Conservation (phyloP, 2,113 vertebrate genomes). For the Rostratula benghalensis region DNA sequence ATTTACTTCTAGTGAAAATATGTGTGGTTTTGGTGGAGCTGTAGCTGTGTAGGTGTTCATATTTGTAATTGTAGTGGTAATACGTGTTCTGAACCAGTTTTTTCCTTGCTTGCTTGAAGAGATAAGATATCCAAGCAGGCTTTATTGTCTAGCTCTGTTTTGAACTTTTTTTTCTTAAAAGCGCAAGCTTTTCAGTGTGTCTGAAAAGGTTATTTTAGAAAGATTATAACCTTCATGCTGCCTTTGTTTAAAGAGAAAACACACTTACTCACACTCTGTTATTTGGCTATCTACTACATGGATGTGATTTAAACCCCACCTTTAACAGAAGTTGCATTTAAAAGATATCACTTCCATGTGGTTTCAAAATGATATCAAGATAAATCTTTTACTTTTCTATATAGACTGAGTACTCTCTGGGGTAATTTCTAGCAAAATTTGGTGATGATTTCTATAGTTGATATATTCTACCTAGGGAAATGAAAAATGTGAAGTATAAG, state of each 20-base stretch:
- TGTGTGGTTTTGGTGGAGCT: background rate
- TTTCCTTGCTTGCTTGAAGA: background rate
- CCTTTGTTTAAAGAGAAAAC: constrained; percentile 7
- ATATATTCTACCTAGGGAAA: constrained; percentile 25
- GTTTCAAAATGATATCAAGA: background rate
- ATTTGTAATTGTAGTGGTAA: background rate
- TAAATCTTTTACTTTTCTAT: background rate
- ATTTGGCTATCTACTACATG: background rate
- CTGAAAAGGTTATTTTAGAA: background rate
- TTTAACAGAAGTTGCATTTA: constrained; percentile 12
- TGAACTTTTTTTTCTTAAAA: background rate
- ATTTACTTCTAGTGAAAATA: background rate
- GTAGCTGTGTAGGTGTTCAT: background rate
- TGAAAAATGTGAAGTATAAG: constrained; percentile 27
- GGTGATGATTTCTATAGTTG: constrained; percentile 16
- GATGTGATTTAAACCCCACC: background rate
- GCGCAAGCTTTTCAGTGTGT: background rate
- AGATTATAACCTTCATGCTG: background rate
- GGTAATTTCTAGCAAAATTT: constrained; percentile 4
- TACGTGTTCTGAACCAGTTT: background rate
- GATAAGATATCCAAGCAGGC: background rate
- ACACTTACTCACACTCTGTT: background rate
- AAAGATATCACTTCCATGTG: background rate
- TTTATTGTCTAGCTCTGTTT: background rate
- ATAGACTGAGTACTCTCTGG: background rate